Evolutionary conservation across 2,888 invertebrate species (phyloP), one percentile per base, ranked within the genome.

Genomic region (Desoria tigrina): DNA sequence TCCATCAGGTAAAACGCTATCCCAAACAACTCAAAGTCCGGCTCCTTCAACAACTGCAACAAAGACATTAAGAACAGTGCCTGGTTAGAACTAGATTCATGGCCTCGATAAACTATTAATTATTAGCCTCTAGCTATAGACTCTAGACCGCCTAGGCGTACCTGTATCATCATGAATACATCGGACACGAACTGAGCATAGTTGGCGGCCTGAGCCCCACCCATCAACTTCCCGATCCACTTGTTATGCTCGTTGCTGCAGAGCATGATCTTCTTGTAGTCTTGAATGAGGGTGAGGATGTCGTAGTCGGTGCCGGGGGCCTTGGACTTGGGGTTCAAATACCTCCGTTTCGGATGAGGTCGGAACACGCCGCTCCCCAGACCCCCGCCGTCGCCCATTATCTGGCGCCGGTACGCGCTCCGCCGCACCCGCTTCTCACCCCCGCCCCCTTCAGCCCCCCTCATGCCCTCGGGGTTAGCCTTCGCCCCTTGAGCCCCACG

Each of bases 101-200:
- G n/a, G n/a, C n/a, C n/a, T n/a, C n/a, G n/a, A n/a, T n/a, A n/a
- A n/a, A n/a, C n/a, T n/a, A n/a, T n/a, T n/a, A n/a, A n/a, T n/a
- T n/a, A n/a, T n/a, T n/a, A n/a, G n/a, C n/a, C n/a, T n/a, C n/a
- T n/a, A n/a, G n/a, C n/a, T n/a, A n/a, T n/a, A n/a, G n/a, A n/a
- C n/a, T n/a, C n/a, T n/a, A n/a, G n/a, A n/a, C n/a, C n/a, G n/a
- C n/a, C n/a, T n/a, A n/a, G n/a, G n/a, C n/a, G n/a, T 7, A 32
- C 32, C 32, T 32, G 21, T 23, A 65, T 67, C 9, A 67, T 51
- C 63, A 70, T 65, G 51, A 70, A 70, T n/a, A 70, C 70, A 42
- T 70, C 70, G 21, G 50, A 58, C 14, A 70, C 65, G 53, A 71
- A 71, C 27, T 71, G 71, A 14, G 61, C 63, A 49, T 71, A 71